Base-by-base conservation (phyloP, 2,888 invertebrate genomes). In the Andrena dorsata region DNA sequence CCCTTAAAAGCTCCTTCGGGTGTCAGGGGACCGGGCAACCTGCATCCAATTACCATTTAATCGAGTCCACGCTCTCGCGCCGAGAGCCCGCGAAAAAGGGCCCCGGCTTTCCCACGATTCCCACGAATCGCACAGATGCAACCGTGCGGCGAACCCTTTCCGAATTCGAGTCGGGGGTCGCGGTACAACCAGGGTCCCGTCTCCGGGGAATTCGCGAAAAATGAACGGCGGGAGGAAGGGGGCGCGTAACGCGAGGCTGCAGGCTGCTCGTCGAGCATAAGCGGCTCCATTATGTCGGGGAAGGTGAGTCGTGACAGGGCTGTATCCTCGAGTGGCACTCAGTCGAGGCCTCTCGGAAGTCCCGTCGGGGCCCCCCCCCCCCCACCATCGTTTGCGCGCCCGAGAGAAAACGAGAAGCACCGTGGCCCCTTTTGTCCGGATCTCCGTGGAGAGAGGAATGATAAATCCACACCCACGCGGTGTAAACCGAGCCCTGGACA, bases 391-490 rank as follows among this genome's bases (percentile, higher is more conserved):
- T 8, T 16, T 16, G n/a, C 26, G 26, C 0, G 23, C 32, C 10
- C 28, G 20, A 6, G 20, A 58, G 51, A 51, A 32, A 66, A 68
- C 66, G 58, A 69, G 61, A 71, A 64, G 61, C 26, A 75, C 63
- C 74, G 65, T 66, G 75, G 82, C 64, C 69, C 75, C 86, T 83
- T 88, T 87, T 86, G 86, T 88, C 66, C 75, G 73, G 76, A 64
- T 76, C 70, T 65, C 71, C 26, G 53, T 1, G 41, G 41, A 41
- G 71, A 69, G 82, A 77, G 63, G 77, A 84, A 86, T 80, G 88
- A 88, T 88, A 88, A 88, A 88, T 88, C 83, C 84, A 88, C 88
- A 83, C 88, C 88, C 88, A 88, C 87, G 88, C 87, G 75, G 69
- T 87, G 86, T 88, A 88, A 88, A 84, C 83, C 86, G 87, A 88